Evolutionary conservation across 2,888 invertebrate genomes (phyloP), one percentile per base, ranked within the genome.

Genomic region (Zaprionus lineosus): DNA sequence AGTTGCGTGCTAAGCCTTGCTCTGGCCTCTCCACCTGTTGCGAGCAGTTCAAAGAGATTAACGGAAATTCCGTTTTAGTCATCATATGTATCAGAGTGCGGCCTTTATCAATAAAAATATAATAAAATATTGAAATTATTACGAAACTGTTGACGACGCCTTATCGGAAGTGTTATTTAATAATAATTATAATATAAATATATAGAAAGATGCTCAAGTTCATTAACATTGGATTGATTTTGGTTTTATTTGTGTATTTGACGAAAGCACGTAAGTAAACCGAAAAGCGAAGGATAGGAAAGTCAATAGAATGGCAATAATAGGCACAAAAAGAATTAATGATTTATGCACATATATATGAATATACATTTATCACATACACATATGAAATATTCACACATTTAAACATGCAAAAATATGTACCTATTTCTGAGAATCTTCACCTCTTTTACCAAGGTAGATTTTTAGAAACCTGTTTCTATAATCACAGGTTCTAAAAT

Each of bases 231-330:
- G 43, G 12, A 55, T 37, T 66, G 4, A 50, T 78, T 21, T 15
- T 69, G 16, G 63, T 24, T 8, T 15, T 59, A 14, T 60, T 29
- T 52, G 37, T 62, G 2, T 57, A 60, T 43, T 57, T 58, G 40
- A 28, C 69, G 3, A 55, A 41, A 15, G 72, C 79, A 36, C 85
- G 79, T 79, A 78, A 79, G 79, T 79, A 72, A 46, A 57, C 43
- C 50, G 19, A 24, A 3, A 6, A 11, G 8, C 6, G 31, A 11
- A 41, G 19, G 11, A n/a, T 18, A 19, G 40, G 44, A 58, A 44
- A 31, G 11, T 33, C 18, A 26, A 11, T 46, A 1, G 29, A 66
- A 40, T 63, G 43, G 6, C 24, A 26, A 37, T 36, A 61, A 28
- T 61, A 40, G 6, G n/a, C n/a, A n/a, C 26, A 9, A 14, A 15